Conservation (phyloP, 2,888 invertebrate species). For the Tipula unca region DNA sequence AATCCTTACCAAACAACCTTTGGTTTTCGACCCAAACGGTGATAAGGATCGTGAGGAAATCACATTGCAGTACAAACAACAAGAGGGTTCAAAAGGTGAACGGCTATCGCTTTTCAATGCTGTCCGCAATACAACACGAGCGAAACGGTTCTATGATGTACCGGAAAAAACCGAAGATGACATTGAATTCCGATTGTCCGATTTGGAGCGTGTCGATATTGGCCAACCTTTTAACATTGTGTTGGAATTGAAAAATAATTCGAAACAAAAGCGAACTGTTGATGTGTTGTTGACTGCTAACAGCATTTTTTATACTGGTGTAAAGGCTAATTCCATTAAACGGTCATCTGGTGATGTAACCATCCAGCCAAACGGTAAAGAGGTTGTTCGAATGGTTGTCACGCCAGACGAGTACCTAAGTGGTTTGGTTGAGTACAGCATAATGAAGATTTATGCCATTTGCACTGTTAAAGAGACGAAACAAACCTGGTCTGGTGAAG, state of each 20-base stretch:
- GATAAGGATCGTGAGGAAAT: conserved; percentile 65
- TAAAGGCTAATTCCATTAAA: conserved; percentile 60
- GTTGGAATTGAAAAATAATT: conserved; percentile 57
- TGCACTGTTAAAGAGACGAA: conserved; percentile 72
- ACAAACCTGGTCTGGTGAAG: conserved; percentile 75
- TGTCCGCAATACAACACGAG: conserved; percentile 56
- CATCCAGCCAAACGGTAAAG: conserved; percentile 54
- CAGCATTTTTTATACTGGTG: conserved; percentile 70
- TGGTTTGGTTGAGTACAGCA: conserved; percentile 64
- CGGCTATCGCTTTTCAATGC: conserved; percentile 66
- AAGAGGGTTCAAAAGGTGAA: conserved; percentile 65
- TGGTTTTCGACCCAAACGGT: conserved; percentile 60
- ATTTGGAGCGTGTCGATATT: conserved; percentile 59
- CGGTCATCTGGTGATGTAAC: conserved; percentile 56
- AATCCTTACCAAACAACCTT: conserved; percentile 66
- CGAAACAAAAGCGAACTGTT: conserved; percentile 50
- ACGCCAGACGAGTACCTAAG: conserved; percentile 62
- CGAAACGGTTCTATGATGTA: conserved; percentile 55
- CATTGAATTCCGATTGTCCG: conserved; percentile 53
- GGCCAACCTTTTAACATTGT: conserved; percentile 59
- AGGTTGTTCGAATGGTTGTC: conserved; percentile 48
- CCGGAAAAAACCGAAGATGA: conserved; percentile 50
- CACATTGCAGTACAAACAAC: conserved; percentile 58
- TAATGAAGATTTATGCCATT: conserved; percentile 69
- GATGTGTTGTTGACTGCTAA: conserved; percentile 57